Evolutionary conservation across 2,113 vertebrate genomes (phyloP), one percentile per base, ranked within the genome.

Genomic region (Gasterosteus aculeatus): DNA sequence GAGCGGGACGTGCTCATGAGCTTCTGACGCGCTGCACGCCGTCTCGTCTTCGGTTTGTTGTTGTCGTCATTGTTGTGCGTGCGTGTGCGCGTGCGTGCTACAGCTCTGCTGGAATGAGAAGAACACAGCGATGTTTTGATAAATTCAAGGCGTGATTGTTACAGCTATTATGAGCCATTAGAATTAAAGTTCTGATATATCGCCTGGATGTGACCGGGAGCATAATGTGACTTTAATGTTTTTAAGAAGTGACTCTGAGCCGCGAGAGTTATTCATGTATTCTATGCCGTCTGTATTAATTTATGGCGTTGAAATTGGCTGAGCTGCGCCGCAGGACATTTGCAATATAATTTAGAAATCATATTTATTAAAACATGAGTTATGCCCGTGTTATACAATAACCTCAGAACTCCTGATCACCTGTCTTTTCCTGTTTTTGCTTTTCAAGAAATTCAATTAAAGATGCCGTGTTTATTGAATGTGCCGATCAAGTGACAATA

Each of bases 1-100:
- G 98, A 99, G 85, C 92, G 96, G 39, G 97, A 98, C 72, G 94
- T 95, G 16, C 95, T 98, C 7, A 96, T 96, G 94, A 97, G 94
- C 3, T 97, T 99, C 87, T 99, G 88, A 95, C 29, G 54, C 18
- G 35, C 42, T 49, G 51, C 71, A 63, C 51, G 22, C 44, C 11
- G 2, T 53, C 0, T 57, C 47, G 14, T 77, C 29, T 33, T 22
- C 60, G 10, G 1, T 26, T 58, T 39, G 12, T 2, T 73, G 9
- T 58, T 42, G 12, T 38, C 49, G 61, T 65, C 38, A 75, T 77
- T 69, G 76, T 69, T 69, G 74, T 69, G 69, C 69, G 81, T n/a
- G 58, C n/a, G 10, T 11, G 35, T 6, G 35, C 5, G 35, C 7
- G 35, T 29, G 18, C 72, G 62, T 71, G 11, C 73, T 29, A 59